phyloP scores from a whole-genome alignment of 1,140 invertebrate genomes.

The Drosophila erecta region DNA sequence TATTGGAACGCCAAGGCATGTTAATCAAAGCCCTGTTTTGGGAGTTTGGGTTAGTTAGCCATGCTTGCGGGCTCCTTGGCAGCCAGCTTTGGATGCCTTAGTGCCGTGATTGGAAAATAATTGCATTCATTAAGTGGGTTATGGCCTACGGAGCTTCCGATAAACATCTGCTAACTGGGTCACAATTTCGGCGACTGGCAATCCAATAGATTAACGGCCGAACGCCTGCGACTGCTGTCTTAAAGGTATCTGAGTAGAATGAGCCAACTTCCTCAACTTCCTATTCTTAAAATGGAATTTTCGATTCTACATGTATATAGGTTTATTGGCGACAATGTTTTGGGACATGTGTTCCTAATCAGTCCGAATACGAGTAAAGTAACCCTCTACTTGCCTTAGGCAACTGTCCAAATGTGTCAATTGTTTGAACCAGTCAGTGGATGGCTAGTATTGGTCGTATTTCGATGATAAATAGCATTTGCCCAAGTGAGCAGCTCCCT shows the following conservation, averaged over 20 bases:
- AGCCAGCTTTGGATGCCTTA: slow-evolving; percentile 38
- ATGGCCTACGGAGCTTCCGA: slow-evolving; percentile 3
- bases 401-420: neutral
- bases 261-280: no score
- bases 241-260: neutral
- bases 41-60: slow-evolving; percentile 8
- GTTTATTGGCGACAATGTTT: no score
- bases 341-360: no score
- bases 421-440: slow-evolving; percentile 7
- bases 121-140: slow-evolving; percentile 65
- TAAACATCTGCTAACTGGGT: slow-evolving; percentile 40
- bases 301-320: neutral
- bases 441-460: slow-evolving; percentile 5
- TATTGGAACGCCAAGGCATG: slow-evolving; percentile 18
- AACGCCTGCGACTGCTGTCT: slow-evolving; percentile 17
- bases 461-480: slow-evolving; percentile 46
- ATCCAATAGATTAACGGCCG: slow-evolving; percentile 38
- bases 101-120: slow-evolving; percentile 71
- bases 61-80: slow-evolving; percentile 26
- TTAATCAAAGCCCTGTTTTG: slow-evolving; percentile 52
- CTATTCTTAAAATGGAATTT: no score
- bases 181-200: slow-evolving; percentile 36
- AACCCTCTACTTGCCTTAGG: no score
- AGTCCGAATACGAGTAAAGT: no score
- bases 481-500: slow-evolving; percentile 8